Evolutionary conservation across 2,113 vertebrate species (phyloP).

Genomic region (Oxyura jamaicensis): DNA sequence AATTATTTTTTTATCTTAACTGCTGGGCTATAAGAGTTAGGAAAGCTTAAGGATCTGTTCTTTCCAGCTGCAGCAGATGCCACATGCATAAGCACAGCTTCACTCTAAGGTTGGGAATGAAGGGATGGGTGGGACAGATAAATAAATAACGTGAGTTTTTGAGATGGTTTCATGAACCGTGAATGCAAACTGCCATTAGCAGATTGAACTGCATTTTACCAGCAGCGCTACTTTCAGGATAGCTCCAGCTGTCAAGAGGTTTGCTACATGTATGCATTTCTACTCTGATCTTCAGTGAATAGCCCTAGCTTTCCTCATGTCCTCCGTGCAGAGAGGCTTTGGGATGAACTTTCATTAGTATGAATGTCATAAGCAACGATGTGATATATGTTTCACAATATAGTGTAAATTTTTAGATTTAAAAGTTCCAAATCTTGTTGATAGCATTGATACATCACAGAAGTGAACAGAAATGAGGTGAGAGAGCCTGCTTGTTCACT

Average conservation of each 20-base stretch:
- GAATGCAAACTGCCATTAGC: neutral
- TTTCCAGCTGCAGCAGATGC: neutral
- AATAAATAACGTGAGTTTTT: neutral
- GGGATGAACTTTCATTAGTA: neutral
- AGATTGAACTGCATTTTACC: neutral
- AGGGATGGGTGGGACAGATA: neutral
- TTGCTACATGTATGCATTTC: neutral
- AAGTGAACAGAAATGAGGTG: neutral
- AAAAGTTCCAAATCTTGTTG: neutral
- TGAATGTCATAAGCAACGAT: neutral
- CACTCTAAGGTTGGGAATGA: neutral
- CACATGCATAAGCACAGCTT: too few relatives aligned
- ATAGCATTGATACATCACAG: neutral
- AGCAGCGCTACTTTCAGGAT: neutral
- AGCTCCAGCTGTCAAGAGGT: neutral
- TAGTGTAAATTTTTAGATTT: neutral
- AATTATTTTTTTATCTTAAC: neutral
- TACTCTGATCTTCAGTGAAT: neutral
- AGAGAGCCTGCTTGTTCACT: neutral
- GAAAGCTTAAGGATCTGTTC: neutral
- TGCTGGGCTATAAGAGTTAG: neutral
- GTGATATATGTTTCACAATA: neutral
- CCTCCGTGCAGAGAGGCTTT: neutral
- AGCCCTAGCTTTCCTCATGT: neutral
- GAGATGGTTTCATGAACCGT: neutral